Conservation (phyloP, 2,797 vertebrate genomes). For the Adelosebastes latens region DNA sequence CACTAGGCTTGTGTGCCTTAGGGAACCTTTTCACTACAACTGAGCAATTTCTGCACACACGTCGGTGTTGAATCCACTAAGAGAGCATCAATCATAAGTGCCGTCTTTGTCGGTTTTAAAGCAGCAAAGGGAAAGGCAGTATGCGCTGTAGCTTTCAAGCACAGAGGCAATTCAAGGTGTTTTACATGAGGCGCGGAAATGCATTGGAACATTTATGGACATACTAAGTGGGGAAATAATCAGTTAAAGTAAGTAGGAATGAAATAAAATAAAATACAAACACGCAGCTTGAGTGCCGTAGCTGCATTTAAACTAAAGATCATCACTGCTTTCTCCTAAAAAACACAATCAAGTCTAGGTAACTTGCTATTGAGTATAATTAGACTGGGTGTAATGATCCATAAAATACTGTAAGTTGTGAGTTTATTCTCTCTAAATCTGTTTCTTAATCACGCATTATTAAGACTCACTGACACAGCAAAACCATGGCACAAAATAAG, state of each 20-base stretch:
- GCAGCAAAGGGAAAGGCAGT: not conserved
- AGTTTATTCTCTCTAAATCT: slow-evolving; percentile 42
- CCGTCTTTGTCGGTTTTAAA: not conserved
- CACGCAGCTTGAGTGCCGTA: not conserved
- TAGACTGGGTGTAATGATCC: not conserved
- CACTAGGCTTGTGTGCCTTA: not conserved
- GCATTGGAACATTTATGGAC: not conserved
- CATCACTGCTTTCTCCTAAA: not conserved
- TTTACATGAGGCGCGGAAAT: not conserved
- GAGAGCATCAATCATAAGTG: slow-evolving; percentile 13
- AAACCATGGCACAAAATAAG: slow-evolving; percentile 12
- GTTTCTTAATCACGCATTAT: slow-evolving; percentile 57
- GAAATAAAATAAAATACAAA: not conserved
- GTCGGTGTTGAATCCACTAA: not conserved
- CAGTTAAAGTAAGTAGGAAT: not conserved
- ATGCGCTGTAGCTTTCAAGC: not conserved
- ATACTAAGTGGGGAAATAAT: not conserved
- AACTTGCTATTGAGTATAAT: not conserved
- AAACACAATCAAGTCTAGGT: not conserved
- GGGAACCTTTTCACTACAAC: not conserved
- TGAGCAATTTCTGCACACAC: not conserved
- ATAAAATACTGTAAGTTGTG: not conserved
- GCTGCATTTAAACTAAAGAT: not conserved
- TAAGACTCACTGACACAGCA: slow-evolving; percentile 35
- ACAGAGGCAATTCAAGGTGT: not conserved